Conservation (phyloP, 2,113 vertebrate genomes). For the Apus apus region DNA sequence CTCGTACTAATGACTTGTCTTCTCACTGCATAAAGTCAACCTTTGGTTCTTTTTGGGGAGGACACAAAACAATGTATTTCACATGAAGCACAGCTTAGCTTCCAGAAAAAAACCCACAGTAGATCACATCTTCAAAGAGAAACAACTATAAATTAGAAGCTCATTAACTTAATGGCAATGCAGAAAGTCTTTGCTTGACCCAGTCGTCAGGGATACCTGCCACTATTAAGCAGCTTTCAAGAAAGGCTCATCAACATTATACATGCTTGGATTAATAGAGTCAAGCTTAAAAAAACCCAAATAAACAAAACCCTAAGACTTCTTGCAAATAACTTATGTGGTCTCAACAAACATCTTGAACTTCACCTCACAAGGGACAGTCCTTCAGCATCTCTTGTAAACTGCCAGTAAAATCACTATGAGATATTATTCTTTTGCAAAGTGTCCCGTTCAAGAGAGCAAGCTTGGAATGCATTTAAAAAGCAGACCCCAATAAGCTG, state of each 20-base stretch:
- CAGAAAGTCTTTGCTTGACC: not conserved
- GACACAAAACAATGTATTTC: not conserved
- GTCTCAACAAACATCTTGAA: not conserved
- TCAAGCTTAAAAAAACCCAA: not conserved
- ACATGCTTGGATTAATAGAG: rapidly evolving
- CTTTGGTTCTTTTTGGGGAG: not conserved
- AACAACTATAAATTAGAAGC: not conserved
- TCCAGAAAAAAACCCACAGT: not conserved
- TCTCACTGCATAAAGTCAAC: not conserved
- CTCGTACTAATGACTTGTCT: not conserved
- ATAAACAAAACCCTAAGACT: not conserved
- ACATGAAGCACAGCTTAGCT: not conserved
- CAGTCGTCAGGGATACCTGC: not conserved
- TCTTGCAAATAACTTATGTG: not conserved
- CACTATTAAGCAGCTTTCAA: not conserved
- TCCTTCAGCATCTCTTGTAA: not conserved
- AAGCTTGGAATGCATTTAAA: not conserved
- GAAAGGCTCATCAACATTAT: not conserved
- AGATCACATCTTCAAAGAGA: not conserved
- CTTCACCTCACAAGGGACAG: not conserved
- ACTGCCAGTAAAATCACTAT: not conserved
- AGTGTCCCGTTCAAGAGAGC: not conserved
- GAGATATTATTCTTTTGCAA: not conserved
- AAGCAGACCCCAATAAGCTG: rapidly evolving
- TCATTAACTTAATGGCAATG: not conserved